Evolutionary conservation across 2,888 invertebrate species (phyloP).

Genomic region (Fragum fragum): DNA sequence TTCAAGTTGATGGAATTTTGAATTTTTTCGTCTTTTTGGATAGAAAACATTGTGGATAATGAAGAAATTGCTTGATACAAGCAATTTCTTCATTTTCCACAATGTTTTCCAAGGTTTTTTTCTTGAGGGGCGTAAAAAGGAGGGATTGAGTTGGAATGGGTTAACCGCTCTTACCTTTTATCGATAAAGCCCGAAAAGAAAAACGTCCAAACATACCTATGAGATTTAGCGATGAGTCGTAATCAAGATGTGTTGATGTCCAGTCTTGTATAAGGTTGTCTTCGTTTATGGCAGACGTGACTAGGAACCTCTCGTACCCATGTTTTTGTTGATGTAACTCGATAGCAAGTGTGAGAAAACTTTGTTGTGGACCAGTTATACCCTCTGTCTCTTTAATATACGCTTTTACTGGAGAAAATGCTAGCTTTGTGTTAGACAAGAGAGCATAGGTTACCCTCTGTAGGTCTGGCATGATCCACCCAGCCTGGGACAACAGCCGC

Average conservation of each 20-base stretch:
- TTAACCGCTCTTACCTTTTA: too few species aligned
- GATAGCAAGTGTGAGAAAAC: constrained; percentile 43
- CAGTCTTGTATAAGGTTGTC: constrained; percentile 38
- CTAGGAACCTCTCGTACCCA: neutral
- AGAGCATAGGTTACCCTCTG: constrained; percentile 13
- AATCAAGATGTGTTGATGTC: constrained; percentile 35
- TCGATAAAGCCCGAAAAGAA: too few species aligned
- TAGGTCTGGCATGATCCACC: constrained; percentile 41
- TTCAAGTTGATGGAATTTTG: too few species aligned
- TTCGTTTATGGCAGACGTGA: constrained; percentile 33
- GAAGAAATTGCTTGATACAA: too few species aligned
- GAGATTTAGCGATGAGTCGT: constrained; percentile 13
- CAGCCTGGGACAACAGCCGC: constrained; percentile 22
- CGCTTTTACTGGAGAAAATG: constrained; percentile 40
- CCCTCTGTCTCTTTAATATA: constrained; percentile 24
- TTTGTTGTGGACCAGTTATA: constrained; percentile 7
- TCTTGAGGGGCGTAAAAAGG: too few species aligned
- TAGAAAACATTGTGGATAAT: too few species aligned
- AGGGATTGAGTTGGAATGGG: too few species aligned
- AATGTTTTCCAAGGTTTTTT: too few species aligned
- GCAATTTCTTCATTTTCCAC: too few species aligned
- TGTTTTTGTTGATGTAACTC: constrained; percentile 37
- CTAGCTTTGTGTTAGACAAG: constrained; percentile 23
- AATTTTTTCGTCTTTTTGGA: too few species aligned
- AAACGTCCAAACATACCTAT: constrained; percentile 31